Percentiles rank a stretch among this genome's conserved stretches.
These are phyloP conservation scores for Scortum barcoo DNA, from an alignment of 2,113 vertebrate genomes.

Conservation along the genomic window DNA sequence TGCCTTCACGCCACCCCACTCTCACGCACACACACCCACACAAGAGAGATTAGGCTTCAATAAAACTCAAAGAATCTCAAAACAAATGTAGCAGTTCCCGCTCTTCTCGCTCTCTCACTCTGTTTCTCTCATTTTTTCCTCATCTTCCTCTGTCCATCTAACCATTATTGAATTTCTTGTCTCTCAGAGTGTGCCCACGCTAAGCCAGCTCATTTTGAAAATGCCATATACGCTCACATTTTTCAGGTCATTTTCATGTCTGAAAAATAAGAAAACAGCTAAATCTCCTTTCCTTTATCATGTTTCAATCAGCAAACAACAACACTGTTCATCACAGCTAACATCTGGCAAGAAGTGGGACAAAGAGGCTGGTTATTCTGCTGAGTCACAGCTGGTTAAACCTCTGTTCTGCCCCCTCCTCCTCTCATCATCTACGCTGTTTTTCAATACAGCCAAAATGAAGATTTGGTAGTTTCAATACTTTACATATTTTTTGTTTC, in stretches of 20 bases:
- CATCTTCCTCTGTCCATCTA: constrained; percentile 13
- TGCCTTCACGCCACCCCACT: not conserved
- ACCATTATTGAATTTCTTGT: constrained; percentile 13
- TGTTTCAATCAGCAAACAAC: not conserved
- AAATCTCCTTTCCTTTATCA: not conserved
- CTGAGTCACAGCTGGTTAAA: constrained; percentile 34
- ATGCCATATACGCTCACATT: not conserved
- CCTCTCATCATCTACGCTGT: not conserved
- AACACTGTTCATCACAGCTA: not conserved
- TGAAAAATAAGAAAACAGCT: not conserved
- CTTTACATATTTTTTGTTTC: not conserved
- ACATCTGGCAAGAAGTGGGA: not conserved
- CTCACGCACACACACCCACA: not conserved
- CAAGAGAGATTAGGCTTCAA: constrained; percentile 25
- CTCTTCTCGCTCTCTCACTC: not conserved
- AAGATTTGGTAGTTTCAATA: not conserved
- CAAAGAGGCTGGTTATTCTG: constrained; percentile 7
- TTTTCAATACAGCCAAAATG: not conserved
- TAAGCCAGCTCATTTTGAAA: not conserved
- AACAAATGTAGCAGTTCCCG: constrained; percentile 29
- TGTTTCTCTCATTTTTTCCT: not conserved
- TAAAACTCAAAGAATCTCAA: constrained; percentile 42
- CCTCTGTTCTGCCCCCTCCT: not conserved
- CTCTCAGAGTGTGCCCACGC: not conserved
- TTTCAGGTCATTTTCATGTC: not conserved